Evolutionary conservation across 2,113 vertebrate species (phyloP).

Genomic region (Pavo muticus): DNA sequence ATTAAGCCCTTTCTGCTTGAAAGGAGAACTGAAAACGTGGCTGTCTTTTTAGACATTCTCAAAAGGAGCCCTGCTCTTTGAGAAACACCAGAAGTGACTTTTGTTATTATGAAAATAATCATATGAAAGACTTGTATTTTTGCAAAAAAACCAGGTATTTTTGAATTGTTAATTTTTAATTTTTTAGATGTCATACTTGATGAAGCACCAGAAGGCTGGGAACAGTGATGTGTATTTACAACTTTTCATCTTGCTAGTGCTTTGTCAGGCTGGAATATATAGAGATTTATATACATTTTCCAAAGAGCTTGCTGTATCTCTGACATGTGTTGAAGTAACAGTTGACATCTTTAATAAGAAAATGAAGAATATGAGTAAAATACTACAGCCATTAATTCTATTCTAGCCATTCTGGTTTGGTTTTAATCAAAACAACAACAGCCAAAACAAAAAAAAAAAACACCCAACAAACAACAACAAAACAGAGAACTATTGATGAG

Average conservation of each 20-base stretch:
- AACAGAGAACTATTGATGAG: not conserved
- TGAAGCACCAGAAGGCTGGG: not conserved
- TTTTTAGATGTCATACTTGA: not conserved
- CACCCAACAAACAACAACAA: not conserved
- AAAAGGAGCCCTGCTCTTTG: not conserved
- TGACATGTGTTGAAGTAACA: conserved; percentile 6
- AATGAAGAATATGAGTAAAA: conserved; percentile 7
- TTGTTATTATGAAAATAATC: not conserved
- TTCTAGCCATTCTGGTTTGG: not conserved
- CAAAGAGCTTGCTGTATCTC: not conserved
- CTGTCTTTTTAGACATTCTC: not conserved
- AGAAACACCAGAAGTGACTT: not conserved
- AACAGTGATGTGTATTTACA: not conserved
- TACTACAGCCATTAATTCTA: conserved; percentile 11
- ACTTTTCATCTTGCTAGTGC: not conserved
- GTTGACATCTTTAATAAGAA: conserved; percentile 7
- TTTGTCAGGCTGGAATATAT: not conserved
- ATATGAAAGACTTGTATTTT: not conserved
- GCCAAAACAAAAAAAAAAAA: not conserved
- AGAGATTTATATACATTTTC: not conserved
- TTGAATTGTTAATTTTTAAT: not conserved
- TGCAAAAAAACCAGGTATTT: not conserved
- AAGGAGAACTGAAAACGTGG: not conserved
- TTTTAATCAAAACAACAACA: not conserved
- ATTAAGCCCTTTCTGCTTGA: not conserved